Percentiles rank a stretch among this genome's conserved stretches.
Evolutionary conservation across 2,888 invertebrate species (phyloP).

Genomic region (Ochropacha duplaris): DNA sequence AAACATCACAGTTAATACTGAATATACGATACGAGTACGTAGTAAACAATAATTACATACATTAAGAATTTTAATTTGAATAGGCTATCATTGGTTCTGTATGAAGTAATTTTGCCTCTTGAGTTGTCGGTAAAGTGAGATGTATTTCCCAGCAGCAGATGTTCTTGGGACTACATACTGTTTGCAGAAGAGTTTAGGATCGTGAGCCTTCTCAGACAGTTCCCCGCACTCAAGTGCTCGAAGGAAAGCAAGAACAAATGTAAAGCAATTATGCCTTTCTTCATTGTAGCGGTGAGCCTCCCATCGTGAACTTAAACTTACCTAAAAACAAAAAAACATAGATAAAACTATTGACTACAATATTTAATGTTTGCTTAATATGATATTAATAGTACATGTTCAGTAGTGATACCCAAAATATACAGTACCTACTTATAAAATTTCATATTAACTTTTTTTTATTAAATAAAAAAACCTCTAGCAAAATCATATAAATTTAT

Average conservation of each 20-base stretch:
- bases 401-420: no score
- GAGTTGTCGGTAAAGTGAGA: conserved; percentile 90
- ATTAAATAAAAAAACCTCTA: no score
- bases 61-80: conserved; percentile 34
- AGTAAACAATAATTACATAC: conserved; percentile 55
- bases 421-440: no score
- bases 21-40: no score
- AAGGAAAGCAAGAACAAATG: conserved; percentile 92
- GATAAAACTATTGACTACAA: background rate
- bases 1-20: conserved; percentile 81
- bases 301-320: conserved; percentile 85
- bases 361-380: no score
- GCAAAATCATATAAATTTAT: no score
- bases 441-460: no score
- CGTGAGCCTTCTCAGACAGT: conserved; percentile 86
- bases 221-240: conserved; percentile 87
- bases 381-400: background rate
- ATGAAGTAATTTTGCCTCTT: conserved; percentile 76
- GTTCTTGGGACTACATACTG: conserved; percentile 92
- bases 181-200: conserved; percentile 89
- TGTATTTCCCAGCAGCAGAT: conserved; percentile 92
- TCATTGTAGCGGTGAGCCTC: conserved; percentile 88
- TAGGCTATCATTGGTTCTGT: conserved; percentile 70
- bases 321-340: conserved; percentile 45
- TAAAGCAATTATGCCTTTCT: conserved; percentile 91